Base-by-base conservation (phyloP, 1,140 invertebrate species). In the Protaetia brevitarsis region DNA sequence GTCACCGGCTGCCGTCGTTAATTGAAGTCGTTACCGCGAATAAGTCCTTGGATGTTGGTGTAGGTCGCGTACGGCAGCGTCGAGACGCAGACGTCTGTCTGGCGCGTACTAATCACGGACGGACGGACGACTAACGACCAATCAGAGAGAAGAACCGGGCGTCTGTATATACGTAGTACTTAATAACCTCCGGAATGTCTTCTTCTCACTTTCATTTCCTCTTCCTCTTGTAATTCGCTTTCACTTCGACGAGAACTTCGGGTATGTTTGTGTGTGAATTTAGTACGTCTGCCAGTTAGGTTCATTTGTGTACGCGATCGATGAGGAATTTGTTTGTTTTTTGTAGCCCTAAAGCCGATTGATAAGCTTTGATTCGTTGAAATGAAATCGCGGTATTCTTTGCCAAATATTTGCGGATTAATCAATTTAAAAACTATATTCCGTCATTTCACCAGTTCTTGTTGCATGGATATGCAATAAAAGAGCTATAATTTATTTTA, bases 181-280 rank as follows among this genome's bases (percentile, higher is more conserved):
- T 70, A 70, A 70, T 70, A 68, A 70, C 64, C 69, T 68, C 34
- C 60, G 64, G 64, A 70, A 68, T 70, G 65, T 70, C 69, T 70
- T 51, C 41, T 51, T 70, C 66, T 68, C 66, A 66, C 64, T 70
- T 68, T 68, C 69, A 68, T 66, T 70, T 51, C 41, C 41, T 51
- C 41, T 51, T 51, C 41, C 41, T 51, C 19, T 64, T 28, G 60
- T 45, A 37, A 65, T 68, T 63, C 58, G 64, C 67, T 70, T 65
- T 68, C 66, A 64, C 58, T 64, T 51, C 19, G 41, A 6, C 19
- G 6, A 51, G 41, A 51, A 23, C 26, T 51, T 23, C 26, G 16
- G 26, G 26, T 51, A 19, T 51, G 19, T 51, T 16, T 45, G 13
- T 21, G 5, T 23, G 41, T 21, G 13, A 8, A 19, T 5, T 1